Evolutionary conservation across 2,113 vertebrate species (phyloP).

Genomic region (Megaceryle torquata): DNA sequence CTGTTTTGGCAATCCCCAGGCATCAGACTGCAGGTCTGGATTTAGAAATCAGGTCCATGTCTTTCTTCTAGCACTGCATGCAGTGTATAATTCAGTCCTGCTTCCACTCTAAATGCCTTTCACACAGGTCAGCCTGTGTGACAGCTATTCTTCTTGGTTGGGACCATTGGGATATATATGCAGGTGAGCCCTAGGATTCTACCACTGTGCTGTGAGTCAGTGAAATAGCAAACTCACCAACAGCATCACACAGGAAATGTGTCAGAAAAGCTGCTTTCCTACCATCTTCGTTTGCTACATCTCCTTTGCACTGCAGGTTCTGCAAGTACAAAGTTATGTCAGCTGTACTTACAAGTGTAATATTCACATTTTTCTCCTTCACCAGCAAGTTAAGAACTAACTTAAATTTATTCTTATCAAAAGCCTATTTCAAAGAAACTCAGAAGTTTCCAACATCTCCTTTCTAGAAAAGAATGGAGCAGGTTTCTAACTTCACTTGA

Average conservation of each 20-base stretch:
- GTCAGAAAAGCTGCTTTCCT: neutral
- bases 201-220: neutral
- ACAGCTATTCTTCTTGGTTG: neutral
- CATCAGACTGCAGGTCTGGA: neutral
- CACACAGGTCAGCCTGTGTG: neutral
- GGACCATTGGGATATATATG: neutral
- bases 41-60: neutral
- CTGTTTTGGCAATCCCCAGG: neutral
- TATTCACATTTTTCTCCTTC: neutral
- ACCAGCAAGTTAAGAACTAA: neutral
- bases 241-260: neutral
- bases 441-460: neutral
- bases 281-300: neutral
- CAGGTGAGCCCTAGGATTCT: neutral
- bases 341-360: neutral
- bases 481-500: neutral
- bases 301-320: neutral
- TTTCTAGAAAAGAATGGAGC: neutral
- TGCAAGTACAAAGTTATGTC: neutral
- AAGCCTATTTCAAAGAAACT: neutral
- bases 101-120: neutral
- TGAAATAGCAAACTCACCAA: neutral
- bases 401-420: neutral
- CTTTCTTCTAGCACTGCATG: neutral
- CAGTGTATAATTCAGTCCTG: neutral